Evolutionary conservation across 2,888 invertebrate genomes (phyloP), one percentile per base, ranked within the genome.

Genomic region (Myopa testacea): DNA sequence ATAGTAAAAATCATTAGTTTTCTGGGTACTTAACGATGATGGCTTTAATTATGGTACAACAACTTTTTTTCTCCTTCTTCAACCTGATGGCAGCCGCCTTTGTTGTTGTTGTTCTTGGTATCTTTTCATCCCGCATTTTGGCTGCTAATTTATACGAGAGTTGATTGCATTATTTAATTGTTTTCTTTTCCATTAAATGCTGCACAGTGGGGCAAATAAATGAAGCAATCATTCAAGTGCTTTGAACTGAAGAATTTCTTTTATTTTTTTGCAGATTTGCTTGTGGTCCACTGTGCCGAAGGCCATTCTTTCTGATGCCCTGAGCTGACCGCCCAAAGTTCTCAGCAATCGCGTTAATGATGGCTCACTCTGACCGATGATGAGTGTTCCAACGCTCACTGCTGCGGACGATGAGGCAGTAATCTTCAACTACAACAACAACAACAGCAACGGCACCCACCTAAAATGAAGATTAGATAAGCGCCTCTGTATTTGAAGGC

Each of bases 21-120:
- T 85, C 87, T 83, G 85, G 88, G 84, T 85, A 86, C 87, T 87
- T 87, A 88, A 87, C 86, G 86, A 85, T 87, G 87, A 87, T 87
- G 86, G 84, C 86, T 86, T 87, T 88, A 88, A 88, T 88, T 87
- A 72, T 16, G 19, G n/a, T 58, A 87, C 87, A 82, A 79, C 63
- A 77, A 26, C 26, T 26, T 26, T 26, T 26, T 26, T 26, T 2
- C 26, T 26, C 26, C 26, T 26, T 26, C 2, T 26, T 26, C 26
- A 26, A 26, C 40, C n/a, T 72, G 52, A n/a, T 19, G 4, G 5
- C 55, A 71, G n/a, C 37, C 14, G 50, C 45, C 26, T 12, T 26
- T 55, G 37, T 52, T 52, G 7, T 37, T 34, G 34, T 14, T n/a
- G 63, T 69, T 75, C 14, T 70, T 62, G 26, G 19, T 65, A 50